These are phyloP conservation scores for Brachionus calyciflorus DNA, from an alignment of 1,140 invertebrate species.

Conservation along the genomic window DNA sequence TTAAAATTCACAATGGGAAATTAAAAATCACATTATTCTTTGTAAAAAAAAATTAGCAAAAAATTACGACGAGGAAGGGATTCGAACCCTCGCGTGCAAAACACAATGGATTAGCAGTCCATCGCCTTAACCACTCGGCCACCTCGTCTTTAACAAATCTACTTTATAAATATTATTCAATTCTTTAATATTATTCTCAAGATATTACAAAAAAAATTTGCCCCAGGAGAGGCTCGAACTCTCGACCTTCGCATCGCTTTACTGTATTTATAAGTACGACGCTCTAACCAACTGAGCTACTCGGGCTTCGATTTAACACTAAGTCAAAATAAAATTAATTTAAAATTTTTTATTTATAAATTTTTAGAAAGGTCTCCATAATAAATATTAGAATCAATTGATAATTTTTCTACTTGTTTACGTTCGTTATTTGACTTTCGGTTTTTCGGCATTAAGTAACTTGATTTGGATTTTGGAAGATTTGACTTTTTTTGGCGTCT, in stretches of 20 bases:
- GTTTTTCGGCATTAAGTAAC: neutral
- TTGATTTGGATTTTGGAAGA: neutral
- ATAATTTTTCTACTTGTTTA: neutral
- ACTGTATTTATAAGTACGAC: conserved; percentile 46
- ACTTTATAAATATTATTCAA: neutral
- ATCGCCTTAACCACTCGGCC: conserved; percentile 45
- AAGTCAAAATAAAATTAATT: neutral
- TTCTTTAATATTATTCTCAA: neutral
- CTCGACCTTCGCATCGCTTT: conserved; percentile 41
- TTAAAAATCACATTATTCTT: neutral
- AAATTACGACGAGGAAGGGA: conserved; percentile 44
- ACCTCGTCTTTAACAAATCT: neutral
- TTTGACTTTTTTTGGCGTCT: neutral
- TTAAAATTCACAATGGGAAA: no score
- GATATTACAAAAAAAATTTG: neutral
- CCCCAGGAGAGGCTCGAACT: conserved; percentile 42
- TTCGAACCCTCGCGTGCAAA: conserved; percentile 44
- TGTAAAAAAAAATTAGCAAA: neutral
- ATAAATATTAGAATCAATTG: conserved; percentile 13
- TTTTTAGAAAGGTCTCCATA: neutral
- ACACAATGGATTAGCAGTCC: conserved; percentile 44
- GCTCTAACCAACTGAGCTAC: conserved; percentile 45
- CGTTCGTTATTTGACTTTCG: neutral
- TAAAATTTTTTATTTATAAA: neutral
- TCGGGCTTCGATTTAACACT: conserved; percentile 2